Evolutionary conservation across 2,113 vertebrate genomes (phyloP), one percentile per base, ranked within the genome.

Genomic region (Connochaetes taurinus): DNA sequence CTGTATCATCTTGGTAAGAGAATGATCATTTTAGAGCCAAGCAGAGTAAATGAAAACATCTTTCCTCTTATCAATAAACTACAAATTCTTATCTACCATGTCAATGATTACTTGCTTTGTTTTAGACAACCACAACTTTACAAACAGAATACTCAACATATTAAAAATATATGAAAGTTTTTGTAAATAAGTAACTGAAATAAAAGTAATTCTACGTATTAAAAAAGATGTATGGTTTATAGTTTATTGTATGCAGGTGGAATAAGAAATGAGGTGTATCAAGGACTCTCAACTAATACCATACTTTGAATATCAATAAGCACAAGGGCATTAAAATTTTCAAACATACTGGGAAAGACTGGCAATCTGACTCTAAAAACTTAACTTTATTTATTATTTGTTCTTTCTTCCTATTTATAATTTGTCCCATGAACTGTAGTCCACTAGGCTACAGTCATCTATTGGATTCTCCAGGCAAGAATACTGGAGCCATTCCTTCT

Each of bases 11-110:
- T 52, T 74, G 31, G 15, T 40, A 95, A 50, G 2, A 83, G 33
- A 82, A 83, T 88, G 94, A 96, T 88, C n/a, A 83, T 57, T 67
- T 96, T 78, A 55, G 62, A 91, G 45, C 53, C 43, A 71, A 94
- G 43, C 21, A 96, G 16, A 94, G 62, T 57, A 83, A 87, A 78
- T 84, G 45, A 92, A 93, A 96, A 84, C 8, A 86, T 23, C 1
- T 43, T 97, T 78, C 47, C 40, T 94, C 43, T 19, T 89, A 60
- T 1, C 50, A 21, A 87, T 93, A 88, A 85, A 62, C 9, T 80
- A 53, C 2, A 90, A 74, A 53, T 58, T 87, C 19, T 27, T 57
- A n/a, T 25, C 55, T 84, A 47, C 19, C 13, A 47, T 88, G 31
- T 45, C 57, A 80, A 5, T 71, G 60, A 89, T 90, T 40, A 43